phyloP scores from a whole-genome alignment of 2,888 invertebrate genomes.

The Nysson spinosus region DNA sequence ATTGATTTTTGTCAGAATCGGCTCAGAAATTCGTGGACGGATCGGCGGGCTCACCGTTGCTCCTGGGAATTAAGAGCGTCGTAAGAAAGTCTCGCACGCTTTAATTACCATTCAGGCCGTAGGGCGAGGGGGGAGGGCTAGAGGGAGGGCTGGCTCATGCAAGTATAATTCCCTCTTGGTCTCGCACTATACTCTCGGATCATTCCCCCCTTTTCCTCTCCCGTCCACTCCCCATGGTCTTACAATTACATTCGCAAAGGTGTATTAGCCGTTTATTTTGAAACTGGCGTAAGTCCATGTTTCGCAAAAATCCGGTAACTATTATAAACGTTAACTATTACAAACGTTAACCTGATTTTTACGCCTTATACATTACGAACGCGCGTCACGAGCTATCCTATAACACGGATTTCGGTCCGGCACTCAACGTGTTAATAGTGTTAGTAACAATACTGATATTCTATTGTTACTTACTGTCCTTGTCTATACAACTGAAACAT shows the following conservation, averaged over 20 bases:
- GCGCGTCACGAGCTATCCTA: too few relatives aligned
- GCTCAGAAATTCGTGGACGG: constrained; percentile 25
- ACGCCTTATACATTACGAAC: too few relatives aligned
- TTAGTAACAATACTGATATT: too few relatives aligned
- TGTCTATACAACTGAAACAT: too few relatives aligned
- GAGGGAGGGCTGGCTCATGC: constrained; percentile 63
- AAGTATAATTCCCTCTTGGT: constrained; percentile 64
- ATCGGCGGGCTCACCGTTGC: constrained; percentile 32
- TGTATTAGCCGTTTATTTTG: too few relatives aligned
- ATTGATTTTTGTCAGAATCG: neutral
- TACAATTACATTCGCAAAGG: neutral
- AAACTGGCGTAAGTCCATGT: too few relatives aligned
- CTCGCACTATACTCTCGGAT: constrained; percentile 40
- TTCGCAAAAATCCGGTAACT: too few relatives aligned
- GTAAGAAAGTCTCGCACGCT: constrained; percentile 64
- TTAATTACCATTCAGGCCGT: constrained; percentile 69
- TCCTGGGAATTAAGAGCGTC: constrained; percentile 58
- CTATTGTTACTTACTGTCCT: too few relatives aligned
- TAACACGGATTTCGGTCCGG: too few relatives aligned
- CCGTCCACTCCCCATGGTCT: constrained; percentile 14
- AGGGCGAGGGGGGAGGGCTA: constrained; percentile 59
- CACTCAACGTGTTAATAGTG: too few relatives aligned
- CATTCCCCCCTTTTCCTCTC: constrained; percentile 29
- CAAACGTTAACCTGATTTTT: too few relatives aligned
- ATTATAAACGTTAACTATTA: too few relatives aligned